Percentiles rank a stretch among this genome's conserved stretches.
Conservation (phyloP, 1,140 invertebrate genomes). For the Ctenoplectra terminalis region DNA sequence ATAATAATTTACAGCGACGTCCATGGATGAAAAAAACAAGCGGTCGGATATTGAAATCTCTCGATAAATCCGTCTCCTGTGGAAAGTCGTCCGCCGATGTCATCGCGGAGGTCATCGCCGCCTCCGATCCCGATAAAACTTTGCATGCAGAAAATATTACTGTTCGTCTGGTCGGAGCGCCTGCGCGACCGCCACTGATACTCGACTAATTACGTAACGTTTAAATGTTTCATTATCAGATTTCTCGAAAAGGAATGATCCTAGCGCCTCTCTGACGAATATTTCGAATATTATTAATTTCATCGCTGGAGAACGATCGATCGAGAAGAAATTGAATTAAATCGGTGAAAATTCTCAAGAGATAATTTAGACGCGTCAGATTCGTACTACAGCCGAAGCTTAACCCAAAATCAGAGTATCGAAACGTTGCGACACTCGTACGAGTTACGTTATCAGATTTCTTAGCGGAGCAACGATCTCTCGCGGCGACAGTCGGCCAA, state of each 20-base stretch:
- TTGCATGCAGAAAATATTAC: constrained; percentile 25
- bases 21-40: not conserved
- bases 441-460: constrained; percentile 41
- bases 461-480: constrained; percentile 37
- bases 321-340: not conserved
- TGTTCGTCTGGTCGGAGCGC: not conserved
- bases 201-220: constrained; percentile 18
- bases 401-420: constrained; percentile 12
- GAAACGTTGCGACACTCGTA: constrained; percentile 12
- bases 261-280: not conserved
- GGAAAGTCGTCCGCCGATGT: not conserved
- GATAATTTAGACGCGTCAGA: no score
- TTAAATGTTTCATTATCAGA: constrained; percentile 37
- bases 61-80: not conserved
- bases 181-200: not conserved
- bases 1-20: not conserved
- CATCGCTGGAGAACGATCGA: no score
- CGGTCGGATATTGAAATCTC: not conserved
- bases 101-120: constrained; percentile 42
- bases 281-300: no score
- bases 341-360: no score
- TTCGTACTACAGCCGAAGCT: not conserved
- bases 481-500: constrained; percentile 16
- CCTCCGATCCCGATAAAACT: constrained; percentile 37
- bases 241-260: not conserved